phyloP scores from a whole-genome alignment of 2,888 invertebrate genomes.

The Himalopsyche japonica region DNA sequence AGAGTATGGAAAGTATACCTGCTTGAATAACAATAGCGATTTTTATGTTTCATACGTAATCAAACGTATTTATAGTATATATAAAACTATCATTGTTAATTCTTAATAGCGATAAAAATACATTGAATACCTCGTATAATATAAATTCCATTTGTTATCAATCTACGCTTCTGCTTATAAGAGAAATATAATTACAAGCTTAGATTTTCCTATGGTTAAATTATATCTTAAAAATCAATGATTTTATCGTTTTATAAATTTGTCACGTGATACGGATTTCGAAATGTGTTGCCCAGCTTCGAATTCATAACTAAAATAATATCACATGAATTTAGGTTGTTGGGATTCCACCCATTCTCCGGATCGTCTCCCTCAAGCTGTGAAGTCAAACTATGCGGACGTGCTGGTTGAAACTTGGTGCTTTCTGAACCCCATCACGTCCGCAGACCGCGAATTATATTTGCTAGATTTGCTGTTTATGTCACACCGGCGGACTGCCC shows the following conservation, averaged over 20 bases:
- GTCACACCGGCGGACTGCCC: conserved; percentile 8
- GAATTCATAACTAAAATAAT: not conserved
- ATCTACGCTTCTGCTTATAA: too few relatives aligned
- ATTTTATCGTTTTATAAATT: not conserved
- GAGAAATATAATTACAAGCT: too few relatives aligned
- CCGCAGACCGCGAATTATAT: conserved; percentile 11
- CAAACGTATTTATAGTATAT: too few relatives aligned
- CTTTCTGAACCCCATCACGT: conserved; percentile 8
- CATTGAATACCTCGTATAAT: too few relatives aligned
- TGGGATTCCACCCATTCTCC: not conserved
- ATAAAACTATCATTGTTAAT: too few relatives aligned
- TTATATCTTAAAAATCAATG: too few relatives aligned
- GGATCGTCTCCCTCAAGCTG: not conserved
- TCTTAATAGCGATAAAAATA: too few relatives aligned
- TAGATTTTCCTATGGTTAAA: too few relatives aligned
- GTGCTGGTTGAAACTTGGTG: not conserved
- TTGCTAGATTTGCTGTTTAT: conserved; percentile 19
- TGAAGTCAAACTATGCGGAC: not conserved
- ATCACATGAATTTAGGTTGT: not conserved
- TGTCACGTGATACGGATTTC: not conserved
- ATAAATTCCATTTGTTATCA: too few relatives aligned
- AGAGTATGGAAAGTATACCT: too few relatives aligned
- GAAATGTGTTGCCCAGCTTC: not conserved
- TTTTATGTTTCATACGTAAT: too few relatives aligned
- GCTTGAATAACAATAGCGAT: too few relatives aligned